phyloP scores from a whole-genome alignment of 2,888 invertebrate species.

The Drosophila colorata region DNA sequence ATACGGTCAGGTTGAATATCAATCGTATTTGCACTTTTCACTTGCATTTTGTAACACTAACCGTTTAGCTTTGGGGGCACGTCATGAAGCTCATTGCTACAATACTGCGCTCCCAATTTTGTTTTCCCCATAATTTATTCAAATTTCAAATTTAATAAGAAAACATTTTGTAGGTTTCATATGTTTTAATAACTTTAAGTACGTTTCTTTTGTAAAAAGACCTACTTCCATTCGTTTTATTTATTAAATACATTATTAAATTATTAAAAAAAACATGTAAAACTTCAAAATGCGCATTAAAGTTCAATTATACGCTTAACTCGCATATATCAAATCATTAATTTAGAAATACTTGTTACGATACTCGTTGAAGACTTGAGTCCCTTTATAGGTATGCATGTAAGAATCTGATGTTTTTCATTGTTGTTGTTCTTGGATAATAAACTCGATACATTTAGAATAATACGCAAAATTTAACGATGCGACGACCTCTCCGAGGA shows the following conservation, averaged over 20 bases:
- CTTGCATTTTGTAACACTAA: not conserved
- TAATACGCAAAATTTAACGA: slow-evolving; percentile 62
- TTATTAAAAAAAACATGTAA: slow-evolving; percentile 77
- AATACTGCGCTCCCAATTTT: not conserved
- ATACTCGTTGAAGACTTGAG: slow-evolving; percentile 49
- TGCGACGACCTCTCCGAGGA: slow-evolving; percentile 44
- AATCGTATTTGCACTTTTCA: not conserved
- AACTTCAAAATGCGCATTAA: slow-evolving; percentile 78
- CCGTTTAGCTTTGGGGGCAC: not conserved
- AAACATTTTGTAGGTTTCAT: slow-evolving; percentile 29
- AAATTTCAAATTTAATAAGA: not conserved
- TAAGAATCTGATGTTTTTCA: slow-evolving; percentile 13
- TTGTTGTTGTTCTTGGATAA: slow-evolving; percentile 17
- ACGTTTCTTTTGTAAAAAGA: slow-evolving; percentile 68
- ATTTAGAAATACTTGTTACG: slow-evolving; percentile 75
- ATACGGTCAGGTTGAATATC: not conserved
- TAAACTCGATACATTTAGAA: slow-evolving; percentile 61
- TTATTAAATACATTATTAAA: slow-evolving; percentile 73
- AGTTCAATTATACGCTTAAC: slow-evolving; percentile 52
- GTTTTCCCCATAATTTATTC: not conserved
- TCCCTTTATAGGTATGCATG: slow-evolving; percentile 31
- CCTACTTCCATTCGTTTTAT: slow-evolving; percentile 56
- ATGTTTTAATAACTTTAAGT: slow-evolving; percentile 74
- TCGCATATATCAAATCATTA: slow-evolving; percentile 51
- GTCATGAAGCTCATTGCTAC: slow-evolving; percentile 27